Conservation (phyloP, 2,888 invertebrate genomes). For the Scaptomyza cyrtandrae region DNA sequence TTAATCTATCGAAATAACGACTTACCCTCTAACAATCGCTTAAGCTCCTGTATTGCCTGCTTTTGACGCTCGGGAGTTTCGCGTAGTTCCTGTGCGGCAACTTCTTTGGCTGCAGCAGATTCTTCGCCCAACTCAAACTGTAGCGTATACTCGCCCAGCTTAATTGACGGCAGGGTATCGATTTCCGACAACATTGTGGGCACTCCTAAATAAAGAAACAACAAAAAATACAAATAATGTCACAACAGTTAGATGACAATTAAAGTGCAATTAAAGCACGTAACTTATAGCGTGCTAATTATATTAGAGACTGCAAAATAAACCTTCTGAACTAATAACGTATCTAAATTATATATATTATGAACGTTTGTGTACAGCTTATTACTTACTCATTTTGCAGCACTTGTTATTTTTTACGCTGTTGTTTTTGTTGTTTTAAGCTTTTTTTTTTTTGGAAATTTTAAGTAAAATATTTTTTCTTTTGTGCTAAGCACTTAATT, state of each 20-base stretch:
- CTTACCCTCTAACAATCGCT: conserved; percentile 87
- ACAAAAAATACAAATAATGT: background rate
- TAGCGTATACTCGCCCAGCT: conserved; percentile 86
- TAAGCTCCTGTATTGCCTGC: conserved; percentile 86
- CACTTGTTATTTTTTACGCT: conserved; percentile 13
- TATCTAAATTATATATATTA: conserved; percentile 40
- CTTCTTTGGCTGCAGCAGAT: conserved; percentile 87
- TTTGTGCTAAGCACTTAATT: conserved; percentile 10
- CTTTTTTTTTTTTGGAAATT: conserved; percentile 7
- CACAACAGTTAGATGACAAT: conserved; percentile 20
- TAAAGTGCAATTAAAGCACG: conserved; percentile 34
- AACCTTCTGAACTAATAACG: conserved; percentile 16
- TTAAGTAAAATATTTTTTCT: conserved; percentile 26
- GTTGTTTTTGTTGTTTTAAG: conserved; percentile 10
- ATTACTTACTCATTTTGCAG: conserved; percentile 77
- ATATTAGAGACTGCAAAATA: conserved; percentile 3
- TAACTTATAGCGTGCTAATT: background rate
- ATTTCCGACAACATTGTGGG: conserved; percentile 91
- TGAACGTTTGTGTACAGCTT: conserved; percentile 12
- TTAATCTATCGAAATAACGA: background rate
- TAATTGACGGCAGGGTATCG: conserved; percentile 88
- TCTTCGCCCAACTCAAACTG: conserved; percentile 89
- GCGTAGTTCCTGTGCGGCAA: conserved; percentile 89
- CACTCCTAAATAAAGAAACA: conserved; percentile 85
- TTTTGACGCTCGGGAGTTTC: conserved; percentile 89